Evolutionary conservation across 2,888 invertebrate genomes (phyloP), one percentile per base, ranked within the genome.

Genomic region (Ochlodes sylvanus): DNA sequence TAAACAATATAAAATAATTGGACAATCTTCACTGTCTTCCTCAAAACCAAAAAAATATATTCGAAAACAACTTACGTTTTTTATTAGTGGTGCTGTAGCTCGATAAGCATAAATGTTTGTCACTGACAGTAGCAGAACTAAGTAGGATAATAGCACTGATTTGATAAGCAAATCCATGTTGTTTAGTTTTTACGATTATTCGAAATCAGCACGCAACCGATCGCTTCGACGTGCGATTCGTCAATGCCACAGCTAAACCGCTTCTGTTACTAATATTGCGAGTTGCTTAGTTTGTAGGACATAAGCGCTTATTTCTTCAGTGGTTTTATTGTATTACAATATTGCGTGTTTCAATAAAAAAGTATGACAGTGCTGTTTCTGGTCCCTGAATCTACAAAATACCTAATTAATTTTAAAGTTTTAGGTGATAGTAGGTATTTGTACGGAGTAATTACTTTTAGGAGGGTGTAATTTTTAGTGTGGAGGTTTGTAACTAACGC

Each of bases 51-150:
- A 7, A 47, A 47, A 47, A 17, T 7, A 15, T 47, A 15, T 50
- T 52, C 34, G 21, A 61, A 32, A 32, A 41, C 55, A 19, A 89
- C 90, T 89, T 80, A 90, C 91, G 72, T 86, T 90, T 78, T 87
- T 90, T 73, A 92, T 90, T 9, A 92, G 77, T 41, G 91, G 91
- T 14, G 85, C 78, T 7, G 79, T 74, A 2, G 83, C 69, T 69
- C 80, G 81, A 64, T 76, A 84, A 1, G 81, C 83, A 17, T 72
- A 74, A 66, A 79, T 72, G 21, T 70, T 67, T 7, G 72, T 72
- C 21, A 77, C 38, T 7, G 19, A 7, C 19, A 58, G 2, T 3
- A 44, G 7, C 21, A 44, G 14, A 14, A 58, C 7, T 14, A 44
- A 44, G 4, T 27, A 42, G 1, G n/a, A n/a, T 21, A 58, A 27